Evolutionary conservation across 1,140 invertebrate species (phyloP).

Genomic region (Bicyclus anynana): DNA sequence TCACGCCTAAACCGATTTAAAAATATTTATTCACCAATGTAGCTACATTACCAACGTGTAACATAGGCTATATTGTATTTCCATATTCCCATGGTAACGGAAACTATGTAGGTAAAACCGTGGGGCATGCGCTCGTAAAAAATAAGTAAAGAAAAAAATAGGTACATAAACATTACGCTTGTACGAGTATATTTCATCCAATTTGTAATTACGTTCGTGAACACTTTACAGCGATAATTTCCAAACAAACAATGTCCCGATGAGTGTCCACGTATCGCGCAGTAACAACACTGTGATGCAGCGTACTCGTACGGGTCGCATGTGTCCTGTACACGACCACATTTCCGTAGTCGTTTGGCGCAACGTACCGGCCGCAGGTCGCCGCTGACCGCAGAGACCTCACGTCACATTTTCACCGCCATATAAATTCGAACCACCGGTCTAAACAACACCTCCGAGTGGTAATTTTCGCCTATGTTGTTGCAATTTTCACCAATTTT

Average conservation of each 20-base stretch:
- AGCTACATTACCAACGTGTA: no score
- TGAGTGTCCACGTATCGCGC: neutral
- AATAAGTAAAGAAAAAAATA: no score
- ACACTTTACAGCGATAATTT: neutral
- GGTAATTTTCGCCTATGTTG: constrained; percentile 70
- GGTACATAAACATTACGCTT: no score
- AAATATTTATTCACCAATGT: no score
- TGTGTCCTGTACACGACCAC: constrained; percentile 16
- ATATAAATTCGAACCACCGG: constrained; percentile 54
- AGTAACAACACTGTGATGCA: constrained; percentile 8
- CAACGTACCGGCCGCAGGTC: constrained; percentile 26
- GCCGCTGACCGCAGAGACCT: constrained; percentile 38
- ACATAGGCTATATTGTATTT: no score
- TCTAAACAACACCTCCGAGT: constrained; percentile 64
- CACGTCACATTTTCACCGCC: constrained; percentile 50
- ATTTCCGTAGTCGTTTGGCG: constrained; percentile 27
- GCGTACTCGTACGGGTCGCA: neutral
- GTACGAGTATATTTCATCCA: no score
- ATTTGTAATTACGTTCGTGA: neutral
- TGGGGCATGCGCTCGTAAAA: no score
- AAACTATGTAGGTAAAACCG: no score
- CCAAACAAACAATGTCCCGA: neutral
- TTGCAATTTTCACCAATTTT: constrained; percentile 74
- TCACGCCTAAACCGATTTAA: no score
- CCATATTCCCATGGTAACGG: no score